Conservation (phyloP, 2,113 vertebrate genomes). For the Abramis brama region DNA sequence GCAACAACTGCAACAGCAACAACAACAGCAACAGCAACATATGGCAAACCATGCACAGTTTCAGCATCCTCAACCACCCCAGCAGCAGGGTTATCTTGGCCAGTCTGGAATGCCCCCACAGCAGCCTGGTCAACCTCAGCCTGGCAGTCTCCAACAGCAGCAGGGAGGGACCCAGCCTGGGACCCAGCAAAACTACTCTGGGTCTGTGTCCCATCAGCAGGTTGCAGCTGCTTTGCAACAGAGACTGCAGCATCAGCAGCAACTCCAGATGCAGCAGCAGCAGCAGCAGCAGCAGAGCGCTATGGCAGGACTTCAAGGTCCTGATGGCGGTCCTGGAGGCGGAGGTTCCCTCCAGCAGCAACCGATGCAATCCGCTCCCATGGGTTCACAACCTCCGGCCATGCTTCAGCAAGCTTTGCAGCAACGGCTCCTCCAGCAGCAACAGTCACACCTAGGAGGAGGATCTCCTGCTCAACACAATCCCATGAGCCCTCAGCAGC, state of each 20-base stretch:
- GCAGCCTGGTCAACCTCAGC: conserved; percentile 75
- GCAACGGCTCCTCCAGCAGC: conserved; percentile 84
- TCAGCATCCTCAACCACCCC: conserved; percentile 79
- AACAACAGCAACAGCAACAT: conserved; percentile 79
- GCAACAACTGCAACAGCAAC: conserved; percentile 24
- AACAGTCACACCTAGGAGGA: conserved; percentile 72
- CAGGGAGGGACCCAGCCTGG: conserved; percentile 71
- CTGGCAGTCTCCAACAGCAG: conserved; percentile 64
- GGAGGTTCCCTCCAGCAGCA: conserved; percentile 82
- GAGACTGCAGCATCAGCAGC: conserved; percentile 72
- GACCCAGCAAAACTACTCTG: conserved; percentile 77
- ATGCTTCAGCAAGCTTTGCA: conserved; percentile 88
- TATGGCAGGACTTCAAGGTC: conserved; percentile 69
- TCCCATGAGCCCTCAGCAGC: conserved; percentile 95
- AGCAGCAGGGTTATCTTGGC: conserved; percentile 87
- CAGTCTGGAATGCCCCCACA: conserved; percentile 87
- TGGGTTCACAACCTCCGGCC: conserved; percentile 61
- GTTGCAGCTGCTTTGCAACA: conserved; percentile 73
- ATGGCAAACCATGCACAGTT: conserved; percentile 91
- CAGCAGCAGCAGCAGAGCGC: conserved; percentile 71
- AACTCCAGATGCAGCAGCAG: conserved; percentile 58
- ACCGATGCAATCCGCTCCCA: conserved; percentile 64
- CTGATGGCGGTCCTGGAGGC: conserved; percentile 68
- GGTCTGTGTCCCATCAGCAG: conserved; percentile 65
- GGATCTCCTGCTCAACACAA: conserved; percentile 89